Percentiles rank a stretch among this genome's conserved stretches.
Evolutionary conservation across 2,797 vertebrate genomes (phyloP).

Genomic region (Toxotes lorentzi): DNA sequence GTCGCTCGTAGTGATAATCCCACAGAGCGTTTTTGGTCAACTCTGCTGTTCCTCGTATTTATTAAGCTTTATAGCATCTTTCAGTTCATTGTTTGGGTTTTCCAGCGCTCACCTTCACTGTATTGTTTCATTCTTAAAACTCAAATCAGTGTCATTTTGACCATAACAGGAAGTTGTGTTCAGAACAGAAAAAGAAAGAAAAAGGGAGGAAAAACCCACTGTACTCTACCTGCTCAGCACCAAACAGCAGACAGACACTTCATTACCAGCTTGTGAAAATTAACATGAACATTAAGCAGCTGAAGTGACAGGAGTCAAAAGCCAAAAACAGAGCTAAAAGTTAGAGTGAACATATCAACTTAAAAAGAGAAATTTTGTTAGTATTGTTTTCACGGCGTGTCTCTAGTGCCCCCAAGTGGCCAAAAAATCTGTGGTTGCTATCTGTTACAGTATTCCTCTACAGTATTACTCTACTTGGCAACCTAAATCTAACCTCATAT

Average conservation of each 20-base stretch:
- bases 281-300: background rate
- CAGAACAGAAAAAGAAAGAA: too few relatives aligned
- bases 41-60: background rate
- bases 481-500: background rate
- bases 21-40: background rate
- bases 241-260: background rate
- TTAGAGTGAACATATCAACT: background rate
- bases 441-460: background rate
- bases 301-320: background rate
- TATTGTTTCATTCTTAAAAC: background rate
- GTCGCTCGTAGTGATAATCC: background rate
- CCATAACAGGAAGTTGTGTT: too few relatives aligned
- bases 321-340: background rate
- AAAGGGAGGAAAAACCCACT: too few relatives aligned
- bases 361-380: background rate
- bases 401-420: background rate
- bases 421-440: background rate
- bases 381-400: background rate
- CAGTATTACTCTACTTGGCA: background rate
- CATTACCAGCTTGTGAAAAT: background rate
- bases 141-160: background rate
- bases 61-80: background rate
- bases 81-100: background rate
- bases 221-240: background rate
- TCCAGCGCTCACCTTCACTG: background rate